Base-by-base conservation (phyloP, 2,888 invertebrate genomes). In the Ormyrus nitidulus region DNA sequence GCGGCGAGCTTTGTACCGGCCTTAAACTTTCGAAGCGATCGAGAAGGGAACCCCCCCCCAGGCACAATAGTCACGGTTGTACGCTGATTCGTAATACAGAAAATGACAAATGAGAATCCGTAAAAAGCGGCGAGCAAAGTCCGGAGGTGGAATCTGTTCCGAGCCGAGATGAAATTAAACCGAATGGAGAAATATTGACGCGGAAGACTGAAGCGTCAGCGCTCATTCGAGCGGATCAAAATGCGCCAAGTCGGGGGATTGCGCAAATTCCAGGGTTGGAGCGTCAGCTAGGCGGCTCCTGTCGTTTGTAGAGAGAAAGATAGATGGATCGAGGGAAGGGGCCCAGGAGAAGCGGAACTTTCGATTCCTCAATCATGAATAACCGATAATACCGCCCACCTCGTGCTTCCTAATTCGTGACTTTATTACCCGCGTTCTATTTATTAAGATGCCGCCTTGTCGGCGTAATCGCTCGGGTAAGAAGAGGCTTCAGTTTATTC, bases 81-180 rank as follows among this genome's bases (percentile, higher is more conserved):
- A 19, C 1, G 19, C 19, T 19, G 19, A 19, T 19, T 19, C 19
- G 19, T 19, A 19, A 19, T 19, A 19, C 19, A 19, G 34, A 34
- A 3, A 34, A 34, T 34, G 34, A 34, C 34, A 34, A 34, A 34
- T 34, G 34, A 34, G 34, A 34, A 4, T 34, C 49, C n/a, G 5
- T 46, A 70, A 70, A 34, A 48, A 58, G 48, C 58, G 48, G n/a
- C 11, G 53, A 64, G 13, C n/a, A 72, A 19, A 71, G 61, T 46
- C 19, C 34, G 46, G 65, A 79, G n/a, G 59, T 6, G 10, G 44
- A 71, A 59, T 70, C 19, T 46, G 34, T 44, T 44, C 6, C 11
- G 6, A 34, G 58, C 10, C 48, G 19, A 19, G 46, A 80, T 83
- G 82, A 83, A 84, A 85, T 86, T 83, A 85, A 84, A 85, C 81